Percentiles rank a stretch among this genome's conserved stretches.
Conservation (phyloP, 2,113 vertebrate genomes). For the Gambusia affinis region DNA sequence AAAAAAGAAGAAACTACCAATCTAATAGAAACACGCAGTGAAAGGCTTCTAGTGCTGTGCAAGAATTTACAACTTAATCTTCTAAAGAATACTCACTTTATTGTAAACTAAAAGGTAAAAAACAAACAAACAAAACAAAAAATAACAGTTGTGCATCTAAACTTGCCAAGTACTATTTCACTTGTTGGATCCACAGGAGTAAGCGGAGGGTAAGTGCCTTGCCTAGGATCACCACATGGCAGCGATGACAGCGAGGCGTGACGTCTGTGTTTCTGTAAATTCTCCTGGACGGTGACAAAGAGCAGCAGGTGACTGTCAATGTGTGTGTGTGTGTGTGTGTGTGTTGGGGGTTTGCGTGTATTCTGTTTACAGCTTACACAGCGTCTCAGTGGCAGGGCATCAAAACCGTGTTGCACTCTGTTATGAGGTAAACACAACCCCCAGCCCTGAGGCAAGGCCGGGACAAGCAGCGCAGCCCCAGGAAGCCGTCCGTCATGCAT, state of each 20-base stretch:
- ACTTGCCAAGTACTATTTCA: background rate
- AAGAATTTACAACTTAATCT: background rate
- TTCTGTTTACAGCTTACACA: conserved; percentile 66
- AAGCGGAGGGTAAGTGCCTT: background rate
- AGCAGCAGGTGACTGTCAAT: conserved; percentile 2
- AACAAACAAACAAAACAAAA: background rate
- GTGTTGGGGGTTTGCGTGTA: conserved; percentile 17
- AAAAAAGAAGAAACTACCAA: no score
- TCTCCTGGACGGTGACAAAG: background rate
- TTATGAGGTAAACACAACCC: conserved; percentile 69
- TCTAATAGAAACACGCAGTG: no score
- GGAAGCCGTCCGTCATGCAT: conserved; percentile 30
- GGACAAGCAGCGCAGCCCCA: conserved; percentile 48
- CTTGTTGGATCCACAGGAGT: background rate
- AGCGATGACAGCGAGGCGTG: background rate
- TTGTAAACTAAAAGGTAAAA: background rate
- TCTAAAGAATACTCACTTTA: background rate
- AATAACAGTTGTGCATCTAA: background rate
- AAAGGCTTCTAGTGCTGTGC: background rate
- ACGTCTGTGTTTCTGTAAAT: background rate
- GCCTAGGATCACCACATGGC: background rate
- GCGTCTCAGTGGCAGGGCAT: conserved; percentile 55
- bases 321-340: conserved; percentile 1
- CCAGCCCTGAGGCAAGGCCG: conserved; percentile 43
- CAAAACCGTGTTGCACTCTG: conserved; percentile 57